Evolutionary conservation across 1,140 invertebrate genomes (phyloP), one percentile per base, ranked within the genome.

Genomic region (Drosophila kepulauana): DNA sequence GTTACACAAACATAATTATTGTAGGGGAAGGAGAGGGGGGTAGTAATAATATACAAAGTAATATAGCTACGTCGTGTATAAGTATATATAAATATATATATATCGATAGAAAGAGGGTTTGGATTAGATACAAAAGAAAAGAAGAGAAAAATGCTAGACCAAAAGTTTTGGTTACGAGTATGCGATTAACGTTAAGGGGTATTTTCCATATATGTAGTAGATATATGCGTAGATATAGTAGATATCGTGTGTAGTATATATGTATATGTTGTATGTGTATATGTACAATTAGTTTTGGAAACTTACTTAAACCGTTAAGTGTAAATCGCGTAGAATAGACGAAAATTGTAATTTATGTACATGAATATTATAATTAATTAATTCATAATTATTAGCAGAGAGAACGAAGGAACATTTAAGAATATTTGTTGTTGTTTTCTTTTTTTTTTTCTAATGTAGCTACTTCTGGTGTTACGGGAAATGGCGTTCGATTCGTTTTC

Each of bases 241-340:
- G 64, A 68, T 62, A 43, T 65, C 56, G 35, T 58, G 45, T 68
- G 38, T 68, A 41, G 35, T 58, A 48, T 64, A 56, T 67, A 33
- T 68, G 41, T 48, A 16, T 68, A 56, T 46, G 15, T 52, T 25
- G 20, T 25, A 15, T 28, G 11, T 33, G 15, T 46, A 52, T 87
- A 87, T 87, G 75, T 87, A 87, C 84, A 88, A 71, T 65, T 88
- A 84, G 84, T 88, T 88, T 88, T 89, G 87, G 52, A 88, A 88
- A 88, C 84, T 88, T 89, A 85, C 63, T 85, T 88, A 84, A 89
- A 64, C 64, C 56, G 72, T 61, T 74, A 70, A 68, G 81, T 84
- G 33, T 74, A 30, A 87, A 77, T 79, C 79, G 48, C 38, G 59
- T 67, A 57, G 51, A 79, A 85, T 65, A 64, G 75, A 80, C 71